A percentile compares a stretch with the other conserved stretches of the same genome.
Evolutionary conservation across 2,888 invertebrate genomes (phyloP).

Genomic region (Belgica antarctica): DNA sequence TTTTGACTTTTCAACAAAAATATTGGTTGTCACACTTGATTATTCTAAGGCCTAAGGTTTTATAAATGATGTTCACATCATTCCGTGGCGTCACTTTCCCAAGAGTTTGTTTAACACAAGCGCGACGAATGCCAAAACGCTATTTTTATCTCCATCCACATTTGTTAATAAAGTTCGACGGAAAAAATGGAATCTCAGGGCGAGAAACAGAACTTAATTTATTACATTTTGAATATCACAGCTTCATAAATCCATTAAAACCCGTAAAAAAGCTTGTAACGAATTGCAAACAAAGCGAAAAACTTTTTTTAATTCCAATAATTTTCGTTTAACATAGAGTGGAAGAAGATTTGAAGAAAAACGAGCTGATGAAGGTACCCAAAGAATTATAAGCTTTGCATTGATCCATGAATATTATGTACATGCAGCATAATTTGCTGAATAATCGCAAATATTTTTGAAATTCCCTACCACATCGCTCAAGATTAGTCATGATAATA

Average conservation of each 20-base stretch:
- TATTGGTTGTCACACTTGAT: too few species aligned
- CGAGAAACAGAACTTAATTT: conserved; percentile 31
- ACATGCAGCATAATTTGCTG: neutral
- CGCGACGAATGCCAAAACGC: neutral
- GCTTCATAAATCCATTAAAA: conserved; percentile 12
- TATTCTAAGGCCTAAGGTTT: too few species aligned
- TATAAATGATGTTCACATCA: neutral
- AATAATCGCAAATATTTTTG: neutral
- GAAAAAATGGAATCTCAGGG: conserved; percentile 12
- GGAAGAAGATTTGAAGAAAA: neutral
- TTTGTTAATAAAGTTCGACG: conserved; percentile 7
- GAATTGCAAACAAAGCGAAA: neutral
- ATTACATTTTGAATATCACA: conserved; percentile 32
- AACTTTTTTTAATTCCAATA: conserved; percentile 20
- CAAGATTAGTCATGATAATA: conserved; percentile 14
- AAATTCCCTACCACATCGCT: neutral
- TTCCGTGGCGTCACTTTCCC: too few species aligned
- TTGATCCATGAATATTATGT: too few species aligned
- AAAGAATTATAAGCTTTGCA: neutral
- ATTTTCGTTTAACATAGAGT: neutral
- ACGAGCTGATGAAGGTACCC: neutral
- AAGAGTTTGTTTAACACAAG: neutral
- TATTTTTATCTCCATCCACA: neutral
- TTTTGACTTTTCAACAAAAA: too few species aligned
- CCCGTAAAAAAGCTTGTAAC: neutral